Base-by-base conservation (phyloP, 2,888 invertebrate genomes). In the Diadromus collaris region DNA sequence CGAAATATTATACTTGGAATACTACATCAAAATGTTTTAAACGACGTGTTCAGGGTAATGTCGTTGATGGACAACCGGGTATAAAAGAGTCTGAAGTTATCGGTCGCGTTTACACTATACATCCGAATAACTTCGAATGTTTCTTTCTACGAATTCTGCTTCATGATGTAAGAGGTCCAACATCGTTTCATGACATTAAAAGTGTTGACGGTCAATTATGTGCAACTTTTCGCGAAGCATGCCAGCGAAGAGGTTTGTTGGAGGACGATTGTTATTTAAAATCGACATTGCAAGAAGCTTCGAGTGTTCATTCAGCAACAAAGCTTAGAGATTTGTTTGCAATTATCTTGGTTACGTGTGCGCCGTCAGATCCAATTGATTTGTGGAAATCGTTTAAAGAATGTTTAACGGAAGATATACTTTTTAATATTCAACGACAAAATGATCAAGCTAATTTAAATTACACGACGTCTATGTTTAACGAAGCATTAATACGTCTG, bases 191-290 rank as follows among this genome's bases (percentile, higher is more conserved):
- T 73, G 24, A 48, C 72, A 79, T 89, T 41, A 86, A 83, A 83
- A 90, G 82, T 19, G 83, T 89, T 13, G 80, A 89, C 68, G 83
- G 83, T 32, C 46, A 61, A 21, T 29, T 76, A 7, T 79, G 74
- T 73, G 19, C 19, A 16, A 83, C 83, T 87, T 76, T n/a, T 61
- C 69, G 78, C 60, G 70, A 63, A 16, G 83, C 84, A 54, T 85
- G 85, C 60, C 46, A 76, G 46, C 70, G 65, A 24, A 44, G 80
- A 9, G 80, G 81, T 21, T 63, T 89, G 19, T 69, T 89, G 27
- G 83, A 88, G 78, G 83, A 88, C 61, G 88, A 88, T 74, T 38
- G 60, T 54, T 83, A 88, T 58, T 88, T 34, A 38, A 24, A 19
- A 7, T 34, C 9, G n/a, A 41, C 41, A 41, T 41, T 41, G 41